phyloP scores from a whole-genome alignment of 2,797 vertebrate genomes.

The Rachycentron canadum region DNA sequence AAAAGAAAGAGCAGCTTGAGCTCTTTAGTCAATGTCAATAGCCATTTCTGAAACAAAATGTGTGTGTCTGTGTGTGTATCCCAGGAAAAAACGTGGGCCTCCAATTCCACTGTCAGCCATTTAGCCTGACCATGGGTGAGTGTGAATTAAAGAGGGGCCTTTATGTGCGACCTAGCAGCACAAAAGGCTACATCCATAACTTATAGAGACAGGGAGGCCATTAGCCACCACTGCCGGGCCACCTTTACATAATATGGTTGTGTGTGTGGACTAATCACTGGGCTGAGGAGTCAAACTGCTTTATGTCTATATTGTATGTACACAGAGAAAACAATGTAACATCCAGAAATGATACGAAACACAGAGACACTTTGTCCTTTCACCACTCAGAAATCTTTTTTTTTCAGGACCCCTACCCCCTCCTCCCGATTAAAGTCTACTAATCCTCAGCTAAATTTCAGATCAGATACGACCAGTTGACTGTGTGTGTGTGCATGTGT shows the following conservation, averaged over 20 bases:
- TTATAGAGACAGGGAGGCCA: constrained; percentile 85
- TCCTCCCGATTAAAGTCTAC: constrained; percentile 33
- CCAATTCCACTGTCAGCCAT: constrained; percentile 86
- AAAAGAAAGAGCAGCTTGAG: constrained; percentile 55
- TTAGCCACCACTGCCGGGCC: constrained; percentile 80
- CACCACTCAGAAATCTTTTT: constrained; percentile 24
- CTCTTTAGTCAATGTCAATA: constrained; percentile 73
- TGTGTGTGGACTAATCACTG: constrained; percentile 83
- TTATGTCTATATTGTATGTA: constrained; percentile 45
- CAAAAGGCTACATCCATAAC: constrained; percentile 88
- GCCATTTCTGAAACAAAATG: constrained; percentile 76
- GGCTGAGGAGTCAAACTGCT: constrained; percentile 74
- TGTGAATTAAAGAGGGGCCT: constrained; percentile 88
- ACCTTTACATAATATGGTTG: constrained; percentile 86
- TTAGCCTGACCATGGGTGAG: constrained; percentile 87
- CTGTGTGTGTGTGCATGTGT: constrained; percentile 60
- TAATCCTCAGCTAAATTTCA: constrained; percentile 57
- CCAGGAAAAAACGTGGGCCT: constrained; percentile 75
- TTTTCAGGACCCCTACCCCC: constrained; percentile 49
- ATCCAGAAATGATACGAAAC: constrained; percentile 23
- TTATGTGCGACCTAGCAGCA: constrained; percentile 87
- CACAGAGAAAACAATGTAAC: constrained; percentile 32
- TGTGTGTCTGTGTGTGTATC: constrained; percentile 39
- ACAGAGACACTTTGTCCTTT: not conserved
- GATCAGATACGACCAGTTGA: constrained; percentile 72